phyloP scores from a whole-genome alignment of 2,888 invertebrate species.

The Scrobipalpa atriplicella region DNA sequence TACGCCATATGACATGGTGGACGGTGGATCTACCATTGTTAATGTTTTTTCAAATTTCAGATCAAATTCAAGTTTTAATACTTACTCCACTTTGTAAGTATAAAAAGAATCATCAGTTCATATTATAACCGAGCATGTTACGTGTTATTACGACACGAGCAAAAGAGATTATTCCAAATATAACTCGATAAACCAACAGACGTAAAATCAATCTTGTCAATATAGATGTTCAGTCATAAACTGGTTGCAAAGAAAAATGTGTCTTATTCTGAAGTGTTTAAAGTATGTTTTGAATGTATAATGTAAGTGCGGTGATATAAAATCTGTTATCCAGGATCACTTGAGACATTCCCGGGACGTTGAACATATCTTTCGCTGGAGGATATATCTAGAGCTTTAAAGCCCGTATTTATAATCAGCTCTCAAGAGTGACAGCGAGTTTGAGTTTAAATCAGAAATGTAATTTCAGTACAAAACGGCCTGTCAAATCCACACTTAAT shows the following conservation, averaged over 20 bases:
- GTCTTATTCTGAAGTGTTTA: slow-evolving; percentile 3
- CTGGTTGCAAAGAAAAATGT: slow-evolving; percentile 20
- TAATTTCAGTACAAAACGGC: too few species aligned
- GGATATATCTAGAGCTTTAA: background rate
- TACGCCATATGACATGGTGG: too few species aligned
- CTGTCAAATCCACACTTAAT: too few species aligned
- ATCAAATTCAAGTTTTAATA: too few species aligned
- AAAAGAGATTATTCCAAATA: slow-evolving; percentile 35
- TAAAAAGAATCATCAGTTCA: background rate
- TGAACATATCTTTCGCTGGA: slow-evolving; percentile 45
- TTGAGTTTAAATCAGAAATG: too few species aligned
- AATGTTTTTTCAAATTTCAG: too few species aligned
- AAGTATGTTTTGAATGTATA: slow-evolving; percentile 28
- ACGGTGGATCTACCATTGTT: too few species aligned
- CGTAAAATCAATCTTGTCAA: slow-evolving; percentile 58
- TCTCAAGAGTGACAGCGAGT: too few species aligned
- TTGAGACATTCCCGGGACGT: slow-evolving; percentile 57
- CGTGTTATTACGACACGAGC: slow-evolving; percentile 26
- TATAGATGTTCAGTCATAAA: slow-evolving; percentile 42
- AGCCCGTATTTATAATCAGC: slow-evolving; percentile 7
- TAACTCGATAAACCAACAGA: slow-evolving; percentile 42
- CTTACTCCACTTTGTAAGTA: too few species aligned
- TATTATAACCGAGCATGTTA: background rate
- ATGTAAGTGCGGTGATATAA: slow-evolving; percentile 36
- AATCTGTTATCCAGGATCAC: slow-evolving; percentile 65